Evolutionary conservation across 2,797 vertebrate species (phyloP).

Genomic region (Gadopsis marmoratus): DNA sequence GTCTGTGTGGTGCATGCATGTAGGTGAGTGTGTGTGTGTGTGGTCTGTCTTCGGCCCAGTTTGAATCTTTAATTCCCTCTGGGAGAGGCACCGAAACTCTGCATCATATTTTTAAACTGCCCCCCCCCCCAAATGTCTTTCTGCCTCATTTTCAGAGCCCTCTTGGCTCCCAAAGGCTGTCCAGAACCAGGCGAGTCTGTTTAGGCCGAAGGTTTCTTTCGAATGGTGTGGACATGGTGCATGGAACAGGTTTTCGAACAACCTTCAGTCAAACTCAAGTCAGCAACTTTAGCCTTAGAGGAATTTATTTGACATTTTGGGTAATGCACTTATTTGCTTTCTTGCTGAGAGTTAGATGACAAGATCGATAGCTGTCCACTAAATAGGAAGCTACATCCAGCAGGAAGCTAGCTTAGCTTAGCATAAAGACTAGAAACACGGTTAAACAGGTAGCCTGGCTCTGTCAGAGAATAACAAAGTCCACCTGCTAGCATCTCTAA

Average conservation of each 20-base stretch:
- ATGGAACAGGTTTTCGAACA: neutral
- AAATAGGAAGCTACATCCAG: neutral
- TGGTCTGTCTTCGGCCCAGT: constrained; percentile 62
- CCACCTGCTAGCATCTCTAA: neutral
- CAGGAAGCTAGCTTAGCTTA: neutral
- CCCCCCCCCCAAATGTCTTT: constrained; percentile 24
- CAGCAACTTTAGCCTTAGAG: neutral
- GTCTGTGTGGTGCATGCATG: constrained; percentile 21
- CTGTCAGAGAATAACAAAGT: no score
- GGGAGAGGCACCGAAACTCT: constrained; percentile 59
- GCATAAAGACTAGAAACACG: constrained; percentile 4
- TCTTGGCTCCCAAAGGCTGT: constrained; percentile 38
- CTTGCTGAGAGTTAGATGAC: neutral
- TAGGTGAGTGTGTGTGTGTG: constrained; percentile 38
- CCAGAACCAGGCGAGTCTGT: constrained; percentile 39
- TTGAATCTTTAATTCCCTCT: constrained; percentile 49
- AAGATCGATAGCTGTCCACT: neutral
- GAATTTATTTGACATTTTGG: neutral
- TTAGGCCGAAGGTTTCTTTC: constrained; percentile 20
- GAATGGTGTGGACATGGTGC: constrained; percentile 13
- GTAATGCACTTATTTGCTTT: neutral
- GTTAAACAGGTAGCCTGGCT: neutral
- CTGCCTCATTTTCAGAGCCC: constrained; percentile 31
- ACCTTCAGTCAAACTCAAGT: constrained; percentile 4
- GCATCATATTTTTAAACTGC: constrained; percentile 64